Percentiles rank a stretch among this genome's conserved stretches.
phyloP scores from a whole-genome alignment of 2,113 vertebrate species.

The Phalacrocorax brasilianus region DNA sequence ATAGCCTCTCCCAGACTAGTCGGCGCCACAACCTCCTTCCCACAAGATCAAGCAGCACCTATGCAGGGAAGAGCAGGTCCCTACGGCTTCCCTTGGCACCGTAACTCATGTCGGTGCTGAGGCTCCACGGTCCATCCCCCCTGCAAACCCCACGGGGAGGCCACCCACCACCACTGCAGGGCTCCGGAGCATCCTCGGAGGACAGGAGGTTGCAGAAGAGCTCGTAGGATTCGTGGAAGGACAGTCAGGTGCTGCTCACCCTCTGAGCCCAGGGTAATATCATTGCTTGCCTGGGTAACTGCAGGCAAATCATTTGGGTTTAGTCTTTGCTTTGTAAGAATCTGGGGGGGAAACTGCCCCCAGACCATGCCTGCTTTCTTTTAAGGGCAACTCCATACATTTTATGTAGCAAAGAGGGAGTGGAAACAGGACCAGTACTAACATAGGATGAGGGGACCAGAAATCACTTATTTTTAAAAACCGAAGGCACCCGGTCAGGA shows the following conservation, averaged over 20 bases:
- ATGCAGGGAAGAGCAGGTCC: slow-evolving; percentile 5
- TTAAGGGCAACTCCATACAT: slow-evolving; percentile 1
- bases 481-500: not conserved
- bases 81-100: not conserved
- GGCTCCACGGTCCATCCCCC: rapidly evolving
- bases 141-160: not conserved
- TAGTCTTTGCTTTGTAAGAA: not conserved
- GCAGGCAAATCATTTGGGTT: not conserved
- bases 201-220: not conserved
- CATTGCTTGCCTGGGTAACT: not conserved
- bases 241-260: not conserved
- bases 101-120: not conserved
- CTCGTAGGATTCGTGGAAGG: not conserved
- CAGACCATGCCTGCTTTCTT: not conserved
- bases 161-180: rapidly evolving
- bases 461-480: not conserved
- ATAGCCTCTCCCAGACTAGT: not conserved
- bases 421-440: not conserved
- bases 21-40: slow-evolving; percentile 26
- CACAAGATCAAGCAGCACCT: slow-evolving; percentile 23
- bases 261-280: not conserved
- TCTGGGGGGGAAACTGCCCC: not conserved
- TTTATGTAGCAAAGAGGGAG: slow-evolving; percentile 47
- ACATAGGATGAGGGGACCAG: not conserved
- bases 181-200: not conserved